phyloP scores from a whole-genome alignment of 2,888 invertebrate species.

The Lasioglossum figueresi region DNA sequence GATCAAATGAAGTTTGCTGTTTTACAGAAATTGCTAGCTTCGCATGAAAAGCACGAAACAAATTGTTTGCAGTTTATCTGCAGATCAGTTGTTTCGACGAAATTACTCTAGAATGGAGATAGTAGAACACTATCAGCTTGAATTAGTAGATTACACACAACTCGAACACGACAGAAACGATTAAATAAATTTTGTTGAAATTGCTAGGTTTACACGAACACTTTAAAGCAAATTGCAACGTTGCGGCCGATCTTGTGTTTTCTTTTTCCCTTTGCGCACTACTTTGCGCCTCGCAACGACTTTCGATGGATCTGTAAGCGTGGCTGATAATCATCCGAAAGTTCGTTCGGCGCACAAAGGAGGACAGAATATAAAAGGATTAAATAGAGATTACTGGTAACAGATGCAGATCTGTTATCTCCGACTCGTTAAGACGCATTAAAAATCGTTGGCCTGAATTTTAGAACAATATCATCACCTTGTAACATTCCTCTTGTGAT shows the following conservation, averaged over 20 bases:
- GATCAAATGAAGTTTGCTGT: neutral
- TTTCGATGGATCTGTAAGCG: conserved; percentile 4
- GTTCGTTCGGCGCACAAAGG: conserved; percentile 3
- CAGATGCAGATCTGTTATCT: conserved; percentile 1
- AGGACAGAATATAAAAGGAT: conserved; percentile 14
- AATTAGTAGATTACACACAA: neutral
- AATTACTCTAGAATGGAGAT: neutral
- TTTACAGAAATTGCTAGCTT: neutral
- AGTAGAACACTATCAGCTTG: neutral
- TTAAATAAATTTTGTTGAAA: neutral
- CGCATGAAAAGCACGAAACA: neutral
- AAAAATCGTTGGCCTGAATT: conserved; percentile 8
- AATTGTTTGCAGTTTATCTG: neutral
- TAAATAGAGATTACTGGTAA: neutral
- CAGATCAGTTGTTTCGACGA: neutral
- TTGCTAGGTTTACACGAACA: neutral
- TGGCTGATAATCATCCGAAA: conserved; percentile 8
- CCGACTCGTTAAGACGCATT: neutral
- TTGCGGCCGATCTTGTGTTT: neutral
- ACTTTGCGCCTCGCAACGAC: conserved; percentile 4
- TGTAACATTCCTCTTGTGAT: neutral
- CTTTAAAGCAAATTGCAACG: neutral
- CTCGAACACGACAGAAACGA: neutral
- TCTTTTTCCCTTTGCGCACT: neutral
- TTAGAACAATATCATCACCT: neutral